These are phyloP conservation scores for Apistogramma diplotaenia DNA, from an alignment of 2,113 vertebrate species.

Conservation along the genomic window DNA sequence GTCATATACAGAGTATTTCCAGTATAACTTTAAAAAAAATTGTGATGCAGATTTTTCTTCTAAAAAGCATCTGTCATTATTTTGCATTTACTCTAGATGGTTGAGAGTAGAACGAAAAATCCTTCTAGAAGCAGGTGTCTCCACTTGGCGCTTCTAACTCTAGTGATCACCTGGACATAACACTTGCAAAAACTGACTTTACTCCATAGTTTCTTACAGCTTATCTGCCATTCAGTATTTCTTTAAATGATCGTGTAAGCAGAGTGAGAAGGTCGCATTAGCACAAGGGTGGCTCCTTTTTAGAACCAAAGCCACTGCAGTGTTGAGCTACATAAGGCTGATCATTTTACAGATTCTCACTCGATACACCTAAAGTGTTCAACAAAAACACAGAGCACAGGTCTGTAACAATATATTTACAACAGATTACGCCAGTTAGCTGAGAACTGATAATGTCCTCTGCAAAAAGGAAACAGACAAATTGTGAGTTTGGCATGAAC, in stretches of 20 bases:
- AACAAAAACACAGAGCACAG: neutral
- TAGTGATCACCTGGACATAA: neutral
- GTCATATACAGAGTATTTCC: neutral
- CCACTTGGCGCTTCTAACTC: neutral
- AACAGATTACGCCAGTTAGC: neutral
- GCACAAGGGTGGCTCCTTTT: neutral
- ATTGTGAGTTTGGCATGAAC: neutral
- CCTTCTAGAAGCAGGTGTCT: neutral
- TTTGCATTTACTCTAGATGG: neutral
- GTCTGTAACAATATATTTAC: neutral
- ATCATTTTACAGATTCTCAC: neutral
- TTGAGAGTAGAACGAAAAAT: neutral
- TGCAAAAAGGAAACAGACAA: neutral
- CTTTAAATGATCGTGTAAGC: neutral
- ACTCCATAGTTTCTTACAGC: neutral
- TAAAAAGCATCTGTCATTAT: neutral
- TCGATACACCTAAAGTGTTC: neutral
- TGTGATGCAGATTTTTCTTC: neutral
- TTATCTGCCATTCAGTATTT: neutral
- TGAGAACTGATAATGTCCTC: neutral
- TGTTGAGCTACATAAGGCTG: conserved; percentile 7
- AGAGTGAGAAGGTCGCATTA: neutral
- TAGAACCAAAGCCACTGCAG: neutral
- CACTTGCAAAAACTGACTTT: neutral
- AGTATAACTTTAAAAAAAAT: neutral